Evolutionary conservation across 1,140 invertebrate species (phyloP).

Genomic region (Drosophila repleta): DNA sequence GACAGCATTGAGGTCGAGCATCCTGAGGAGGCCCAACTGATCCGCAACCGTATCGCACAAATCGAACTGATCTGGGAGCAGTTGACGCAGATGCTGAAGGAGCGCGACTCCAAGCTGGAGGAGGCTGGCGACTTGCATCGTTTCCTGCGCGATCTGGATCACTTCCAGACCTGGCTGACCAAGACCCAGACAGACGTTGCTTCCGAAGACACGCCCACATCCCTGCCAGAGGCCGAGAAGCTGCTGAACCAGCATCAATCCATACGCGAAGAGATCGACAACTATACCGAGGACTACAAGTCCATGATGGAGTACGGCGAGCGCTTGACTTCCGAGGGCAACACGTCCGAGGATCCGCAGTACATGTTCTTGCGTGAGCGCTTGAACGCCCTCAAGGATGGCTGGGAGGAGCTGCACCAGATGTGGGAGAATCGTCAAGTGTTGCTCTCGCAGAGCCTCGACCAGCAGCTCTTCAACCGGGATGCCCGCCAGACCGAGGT

Average conservation of each 20-base stretch:
- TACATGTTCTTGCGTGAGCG: conserved; percentile 99
- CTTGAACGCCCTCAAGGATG: conserved; percentile 98
- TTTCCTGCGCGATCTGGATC: conserved; percentile 99
- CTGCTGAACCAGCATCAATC: conserved; percentile 98
- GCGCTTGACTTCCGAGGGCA: conserved; percentile 86
- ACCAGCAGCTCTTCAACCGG: conserved; percentile 97
- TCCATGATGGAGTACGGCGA: conserved; percentile 99
- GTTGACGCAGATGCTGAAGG: conserved; percentile 98
- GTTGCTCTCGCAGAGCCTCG: conserved; percentile 96
- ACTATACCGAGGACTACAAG: conserved; percentile 98
- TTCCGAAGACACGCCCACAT: conserved; percentile 98
- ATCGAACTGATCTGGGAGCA: conserved; percentile 97
- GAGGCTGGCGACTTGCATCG: conserved; percentile 99
- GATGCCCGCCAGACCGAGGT: conserved; percentile 99
- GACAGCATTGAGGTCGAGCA: conserved; percentile 95
- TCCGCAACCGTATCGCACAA: conserved; percentile 94
- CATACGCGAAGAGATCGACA: conserved; percentile 99
- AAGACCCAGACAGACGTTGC: conserved; percentile 99
- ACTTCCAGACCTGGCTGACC: conserved; percentile 99
- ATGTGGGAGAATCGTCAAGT: conserved; percentile 99
- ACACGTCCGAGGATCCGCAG: conserved; percentile 96
- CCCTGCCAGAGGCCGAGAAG: conserved; percentile 97
- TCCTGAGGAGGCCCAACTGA: conserved; percentile 97
- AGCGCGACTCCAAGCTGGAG: conserved; percentile 98
- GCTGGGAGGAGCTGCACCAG: conserved; percentile 99